These are phyloP conservation scores for Taenaris catops DNA, from an alignment of 2,888 invertebrate genomes.

Conservation along the genomic window DNA sequence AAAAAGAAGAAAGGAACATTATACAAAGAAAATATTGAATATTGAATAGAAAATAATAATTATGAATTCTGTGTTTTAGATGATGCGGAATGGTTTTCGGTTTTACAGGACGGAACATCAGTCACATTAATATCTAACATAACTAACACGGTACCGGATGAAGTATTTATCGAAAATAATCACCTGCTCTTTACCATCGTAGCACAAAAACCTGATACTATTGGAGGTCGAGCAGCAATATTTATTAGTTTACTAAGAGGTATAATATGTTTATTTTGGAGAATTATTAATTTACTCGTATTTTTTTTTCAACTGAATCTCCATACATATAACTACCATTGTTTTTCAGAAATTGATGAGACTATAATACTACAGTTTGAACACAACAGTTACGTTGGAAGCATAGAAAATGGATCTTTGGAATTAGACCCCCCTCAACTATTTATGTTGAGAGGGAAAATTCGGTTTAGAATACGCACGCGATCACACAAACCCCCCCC, in stretches of 20 bases:
- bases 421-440: no score
- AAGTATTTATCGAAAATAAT: conserved; percentile 22
- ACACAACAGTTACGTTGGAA: conserved; percentile 26
- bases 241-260: conserved; percentile 37
- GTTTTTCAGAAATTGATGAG: conserved; percentile 19
- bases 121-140: conserved; percentile 15
- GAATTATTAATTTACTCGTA: background rate
- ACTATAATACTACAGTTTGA: conserved; percentile 23
- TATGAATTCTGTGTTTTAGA: conserved; percentile 23
- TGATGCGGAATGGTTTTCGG: conserved; percentile 23
- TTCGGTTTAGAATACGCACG: no score
- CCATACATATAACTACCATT: background rate
- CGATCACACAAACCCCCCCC: no score
- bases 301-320: background rate
- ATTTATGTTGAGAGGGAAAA: no score
- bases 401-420: conserved; percentile 24
- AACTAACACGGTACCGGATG: conserved; percentile 20
- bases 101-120: conserved; percentile 18
- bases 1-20: no score
- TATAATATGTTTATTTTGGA: conserved; percentile 15
- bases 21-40: no score
- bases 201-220: conserved; percentile 24
- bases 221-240: conserved; percentile 31
- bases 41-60: no score
- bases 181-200: conserved; percentile 27